Evolutionary conservation across 2,888 invertebrate genomes (phyloP).

Genomic region (Ariolimax columbianus): DNA sequence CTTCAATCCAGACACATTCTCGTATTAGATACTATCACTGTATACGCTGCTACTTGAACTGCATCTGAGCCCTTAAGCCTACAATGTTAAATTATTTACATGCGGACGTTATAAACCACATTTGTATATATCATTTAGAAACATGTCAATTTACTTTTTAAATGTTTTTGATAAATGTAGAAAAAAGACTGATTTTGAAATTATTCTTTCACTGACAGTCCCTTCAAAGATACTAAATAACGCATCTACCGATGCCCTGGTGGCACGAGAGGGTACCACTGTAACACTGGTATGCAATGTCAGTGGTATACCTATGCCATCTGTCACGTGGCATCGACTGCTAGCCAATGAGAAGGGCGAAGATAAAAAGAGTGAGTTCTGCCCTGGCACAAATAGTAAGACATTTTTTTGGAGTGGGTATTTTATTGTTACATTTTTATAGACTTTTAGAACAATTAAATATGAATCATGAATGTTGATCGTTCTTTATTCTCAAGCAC

Average conservation of each 20-base stretch:
- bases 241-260: conserved; percentile 88
- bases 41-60: too few relatives aligned
- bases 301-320: conserved; percentile 89
- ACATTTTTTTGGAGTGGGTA: conserved; percentile 31
- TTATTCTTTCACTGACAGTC: conserved; percentile 82
- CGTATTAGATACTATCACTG: too few relatives aligned
- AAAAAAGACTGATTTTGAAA: background rate
- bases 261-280: conserved; percentile 94
- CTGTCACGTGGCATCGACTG: conserved; percentile 89
- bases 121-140: too few relatives aligned
- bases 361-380: conserved; percentile 61
- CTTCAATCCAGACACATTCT: too few relatives aligned
- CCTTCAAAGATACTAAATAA: conserved; percentile 95
- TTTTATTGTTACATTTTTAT: background rate
- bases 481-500: background rate
- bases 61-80: too few relatives aligned
- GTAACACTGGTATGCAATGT: conserved; percentile 90
- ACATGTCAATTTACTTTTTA: too few relatives aligned
- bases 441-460: background rate
- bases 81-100: too few relatives aligned
- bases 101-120: too few relatives aligned
- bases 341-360: conserved; percentile 48
- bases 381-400: conserved; percentile 61
- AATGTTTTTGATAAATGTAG: background rate
- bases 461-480: background rate